phyloP scores from a whole-genome alignment of 1,140 invertebrate genomes.

The Trichomalopsis sarcophagae region DNA sequence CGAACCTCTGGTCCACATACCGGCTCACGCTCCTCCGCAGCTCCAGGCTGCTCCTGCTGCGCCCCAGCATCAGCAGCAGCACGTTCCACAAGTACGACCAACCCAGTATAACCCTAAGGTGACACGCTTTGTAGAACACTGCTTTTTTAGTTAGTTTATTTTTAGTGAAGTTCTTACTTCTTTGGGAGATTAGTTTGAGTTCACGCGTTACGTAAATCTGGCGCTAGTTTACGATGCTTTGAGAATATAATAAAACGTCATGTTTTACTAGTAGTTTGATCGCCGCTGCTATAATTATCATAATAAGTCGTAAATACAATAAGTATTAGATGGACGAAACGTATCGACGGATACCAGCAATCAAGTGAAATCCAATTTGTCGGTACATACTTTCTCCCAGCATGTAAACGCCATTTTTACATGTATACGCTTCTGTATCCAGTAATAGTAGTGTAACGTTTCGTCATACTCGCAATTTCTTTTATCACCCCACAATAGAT shows the following conservation, averaged over 20 bases:
- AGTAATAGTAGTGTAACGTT: not conserved
- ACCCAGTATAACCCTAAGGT: conserved; percentile 51
- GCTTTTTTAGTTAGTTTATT: not conserved
- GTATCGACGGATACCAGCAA: not conserved
- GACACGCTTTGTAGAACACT: not conserved
- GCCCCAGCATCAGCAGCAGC: conserved; percentile 40
- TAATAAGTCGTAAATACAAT: not conserved
- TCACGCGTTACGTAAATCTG: too few species aligned
- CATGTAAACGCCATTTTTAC: not conserved
- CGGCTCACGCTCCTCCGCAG: conserved; percentile 59
- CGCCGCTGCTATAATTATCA: too few species aligned
- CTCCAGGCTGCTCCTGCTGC: conserved; percentile 45
- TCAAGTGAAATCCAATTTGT: not conserved
- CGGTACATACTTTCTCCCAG: not conserved
- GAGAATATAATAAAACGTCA: too few species aligned
- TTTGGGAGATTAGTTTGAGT: too few species aligned
- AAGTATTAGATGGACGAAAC: not conserved
- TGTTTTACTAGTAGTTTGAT: too few species aligned
- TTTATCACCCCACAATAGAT: not conserved
- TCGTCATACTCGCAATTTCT: not conserved
- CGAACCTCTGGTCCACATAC: conserved; percentile 66
- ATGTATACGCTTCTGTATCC: not conserved
- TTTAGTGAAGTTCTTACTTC: too few species aligned
- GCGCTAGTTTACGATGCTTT: too few species aligned
- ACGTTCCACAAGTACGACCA: conserved; percentile 46